Conservation (phyloP, 2,888 invertebrate species). For the Ommatoiulus sabulosus region DNA sequence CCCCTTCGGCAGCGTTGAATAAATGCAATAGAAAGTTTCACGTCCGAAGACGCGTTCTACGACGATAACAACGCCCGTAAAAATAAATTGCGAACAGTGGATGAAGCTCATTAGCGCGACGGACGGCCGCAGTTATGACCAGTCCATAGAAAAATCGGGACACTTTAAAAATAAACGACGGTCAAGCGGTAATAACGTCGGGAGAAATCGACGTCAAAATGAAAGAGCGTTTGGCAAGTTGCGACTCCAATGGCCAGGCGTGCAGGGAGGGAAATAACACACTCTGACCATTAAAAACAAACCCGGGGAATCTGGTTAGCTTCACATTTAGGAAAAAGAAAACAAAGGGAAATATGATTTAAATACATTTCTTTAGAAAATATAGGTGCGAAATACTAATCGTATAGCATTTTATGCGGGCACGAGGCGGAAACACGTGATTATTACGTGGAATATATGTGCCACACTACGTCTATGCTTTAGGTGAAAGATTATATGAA, state of each 20-base stretch:
- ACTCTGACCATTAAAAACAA: no score
- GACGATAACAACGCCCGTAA: slow-evolving; percentile 49
- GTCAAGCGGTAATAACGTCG: slow-evolving; percentile 24
- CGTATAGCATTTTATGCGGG: no score
- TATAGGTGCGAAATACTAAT: no score
- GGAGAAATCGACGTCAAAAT: neutral
- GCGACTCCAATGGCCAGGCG: neutral
- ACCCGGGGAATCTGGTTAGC: no score
- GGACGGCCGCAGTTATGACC: slow-evolving; percentile 14
- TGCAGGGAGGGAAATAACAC: no score
- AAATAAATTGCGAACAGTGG: slow-evolving; percentile 50
- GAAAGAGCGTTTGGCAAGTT: neutral
- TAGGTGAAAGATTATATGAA: no score
- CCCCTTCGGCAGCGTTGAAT: slow-evolving; percentile 10
- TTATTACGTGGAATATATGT: no score
- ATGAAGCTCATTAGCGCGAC: slow-evolving; percentile 48
- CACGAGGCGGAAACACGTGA: no score
- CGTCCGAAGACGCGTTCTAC: slow-evolving; percentile 34
- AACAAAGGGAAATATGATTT: no score
- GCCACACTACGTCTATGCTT: no score
- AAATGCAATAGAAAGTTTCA: slow-evolving; percentile 29
- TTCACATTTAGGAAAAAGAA: no score
- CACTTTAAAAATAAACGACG: slow-evolving; percentile 34
- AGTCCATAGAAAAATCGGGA: slow-evolving; percentile 27
- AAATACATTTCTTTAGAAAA: no score